Evolutionary conservation across 2,888 invertebrate genomes (phyloP), one percentile per base, ranked within the genome.

Genomic region (Conus canariensis): DNA sequence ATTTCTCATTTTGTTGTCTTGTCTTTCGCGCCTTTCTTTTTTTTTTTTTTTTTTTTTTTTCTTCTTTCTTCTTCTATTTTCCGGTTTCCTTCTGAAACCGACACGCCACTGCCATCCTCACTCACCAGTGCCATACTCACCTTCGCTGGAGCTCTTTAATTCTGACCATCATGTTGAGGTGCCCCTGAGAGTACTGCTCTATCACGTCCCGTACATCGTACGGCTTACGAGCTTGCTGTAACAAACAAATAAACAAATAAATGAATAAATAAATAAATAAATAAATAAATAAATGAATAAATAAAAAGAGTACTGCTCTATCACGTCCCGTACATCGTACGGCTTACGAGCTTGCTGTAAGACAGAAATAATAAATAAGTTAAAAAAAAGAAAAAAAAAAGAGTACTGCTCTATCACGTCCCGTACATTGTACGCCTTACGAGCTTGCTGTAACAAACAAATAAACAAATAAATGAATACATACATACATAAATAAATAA

Each of bases 81-180:
- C 45, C 45, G 45, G 45, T 45, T 45, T 45, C 45, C 45, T 4
- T 45, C 45, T 45, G 45, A 45, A 45, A 45, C 45, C 45, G 45
- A 45, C 45, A 45, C 45, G 45, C 3, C 1, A 45, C 45, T 45
- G 45, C 45, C 45, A 45, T 45, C 45, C 45, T 45, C 4, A 45
- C 45, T 45, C 45, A 45, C 45, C 45, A 45, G 3, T 45, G 45
- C 45, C 45, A 45, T 56, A 56, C 56, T 91, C 91, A 96, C 96
- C 97, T 96, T 94, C 97, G 94, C 93, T 97, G 97, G 16, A 97
- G 94, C 92, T 97, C 97, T 97, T 98, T 98, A 92, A 98, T 98
- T 94, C 98, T 96, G 94, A 98, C 98, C 98, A 98, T 98, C 98
- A 98, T 98, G 95, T 98, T 98, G 91, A 98, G 97, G 96, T 98